phyloP scores from a whole-genome alignment of 2,888 invertebrate species.

The Amphimallon solstitiale region DNA sequence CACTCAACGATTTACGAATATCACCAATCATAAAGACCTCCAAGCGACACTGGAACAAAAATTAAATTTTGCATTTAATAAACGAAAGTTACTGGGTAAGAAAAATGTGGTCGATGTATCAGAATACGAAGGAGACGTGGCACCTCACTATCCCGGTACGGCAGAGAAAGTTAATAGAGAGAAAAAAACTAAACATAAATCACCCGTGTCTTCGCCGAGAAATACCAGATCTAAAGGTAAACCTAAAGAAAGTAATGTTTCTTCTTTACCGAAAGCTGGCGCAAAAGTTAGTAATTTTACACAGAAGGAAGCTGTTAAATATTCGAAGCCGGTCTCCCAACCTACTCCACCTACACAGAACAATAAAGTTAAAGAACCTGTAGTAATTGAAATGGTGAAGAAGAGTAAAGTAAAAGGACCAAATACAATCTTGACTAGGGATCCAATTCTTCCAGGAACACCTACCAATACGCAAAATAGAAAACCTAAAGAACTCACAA shows the following conservation, averaged over 20 bases:
- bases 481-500: too few relatives aligned
- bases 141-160: neutral
- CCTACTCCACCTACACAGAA: neutral
- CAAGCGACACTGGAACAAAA: constrained; percentile 22
- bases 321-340: neutral
- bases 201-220: constrained; percentile 7
- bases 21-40: constrained; percentile 12
- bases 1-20: constrained; percentile 12
- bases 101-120: neutral
- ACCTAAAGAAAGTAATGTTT: constrained; percentile 1
- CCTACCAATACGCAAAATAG: constrained; percentile 76
- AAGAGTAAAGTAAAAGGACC: constrained; percentile 18
- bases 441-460: constrained; percentile 72
- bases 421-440: constrained; percentile 10
- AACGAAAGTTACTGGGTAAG: neutral
- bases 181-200: constrained; percentile 11
- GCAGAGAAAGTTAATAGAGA: neutral
- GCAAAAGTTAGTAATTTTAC: neutral
- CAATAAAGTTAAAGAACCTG: neutral
- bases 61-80: constrained; percentile 23
- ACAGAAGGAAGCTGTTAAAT: neutral
- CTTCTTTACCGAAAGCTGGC: neutral
- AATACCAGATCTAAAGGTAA: neutral
- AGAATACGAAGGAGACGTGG: neutral
- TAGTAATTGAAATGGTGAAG: neutral